Evolutionary conservation across 2,797 vertebrate species (phyloP).

Genomic region (Poeciliopsis gracilis): DNA sequence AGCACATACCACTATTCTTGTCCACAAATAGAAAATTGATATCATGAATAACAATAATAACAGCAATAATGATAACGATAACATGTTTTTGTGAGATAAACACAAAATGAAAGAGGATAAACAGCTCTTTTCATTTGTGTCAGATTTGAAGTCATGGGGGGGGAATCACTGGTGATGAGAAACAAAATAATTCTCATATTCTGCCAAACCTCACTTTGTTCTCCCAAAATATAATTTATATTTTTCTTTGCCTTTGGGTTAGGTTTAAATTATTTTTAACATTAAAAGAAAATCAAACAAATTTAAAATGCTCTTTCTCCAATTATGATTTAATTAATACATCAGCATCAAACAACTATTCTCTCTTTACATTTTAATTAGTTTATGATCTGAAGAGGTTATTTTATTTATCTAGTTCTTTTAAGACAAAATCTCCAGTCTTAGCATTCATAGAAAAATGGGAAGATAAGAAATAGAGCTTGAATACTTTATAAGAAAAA

Average conservation of each 20-base stretch:
- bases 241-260: neutral
- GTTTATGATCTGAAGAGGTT: neutral
- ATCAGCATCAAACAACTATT: neutral
- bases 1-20: no score
- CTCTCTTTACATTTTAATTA: neutral
- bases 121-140: neutral
- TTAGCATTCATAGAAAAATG: no score
- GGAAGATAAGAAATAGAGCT: neutral
- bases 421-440: neutral
- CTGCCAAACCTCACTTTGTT: neutral
- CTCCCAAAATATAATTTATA: neutral
- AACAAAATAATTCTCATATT: neutral
- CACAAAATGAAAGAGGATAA: neutral
- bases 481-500: conserved; percentile 4
- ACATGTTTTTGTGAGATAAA: neutral
- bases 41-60: no score
- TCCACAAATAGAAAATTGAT: no score
- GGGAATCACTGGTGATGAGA: neutral
- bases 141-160: neutral
- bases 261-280: neutral
- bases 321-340: neutral
- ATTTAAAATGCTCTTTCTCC: neutral
- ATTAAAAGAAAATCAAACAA: neutral
- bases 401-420: neutral
- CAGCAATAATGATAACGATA: neutral